phyloP scores from a whole-genome alignment of 2,113 vertebrate genomes.

The Maccullochella peelii region DNA sequence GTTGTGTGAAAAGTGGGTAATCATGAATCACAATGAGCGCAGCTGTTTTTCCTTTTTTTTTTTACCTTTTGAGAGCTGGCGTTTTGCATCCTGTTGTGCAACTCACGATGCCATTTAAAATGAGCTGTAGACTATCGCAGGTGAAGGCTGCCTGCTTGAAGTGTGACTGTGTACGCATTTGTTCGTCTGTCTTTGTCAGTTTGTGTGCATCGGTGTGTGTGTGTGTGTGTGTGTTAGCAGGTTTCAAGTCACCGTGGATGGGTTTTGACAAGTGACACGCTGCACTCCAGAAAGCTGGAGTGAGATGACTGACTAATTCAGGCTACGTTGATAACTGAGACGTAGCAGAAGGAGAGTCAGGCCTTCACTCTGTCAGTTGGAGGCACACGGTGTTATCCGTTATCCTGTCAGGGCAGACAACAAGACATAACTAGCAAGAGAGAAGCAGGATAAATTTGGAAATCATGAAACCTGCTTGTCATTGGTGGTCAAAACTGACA shows the following conservation, averaged over 20 bases:
- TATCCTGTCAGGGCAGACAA: constrained; percentile 64
- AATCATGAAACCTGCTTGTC: constrained; percentile 61
- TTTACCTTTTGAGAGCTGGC: constrained; percentile 52
- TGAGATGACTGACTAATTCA: constrained; percentile 73
- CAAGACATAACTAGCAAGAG: constrained; percentile 62
- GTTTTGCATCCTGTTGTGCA: constrained; percentile 67
- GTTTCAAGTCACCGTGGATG: constrained; percentile 64
- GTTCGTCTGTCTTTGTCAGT: constrained; percentile 57
- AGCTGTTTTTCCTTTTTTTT: constrained; percentile 35
- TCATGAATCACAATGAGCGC: constrained; percentile 45
- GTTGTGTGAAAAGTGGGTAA: constrained; percentile 21
- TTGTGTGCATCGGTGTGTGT: constrained; percentile 14
- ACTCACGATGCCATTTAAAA: constrained; percentile 71
- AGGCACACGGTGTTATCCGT: constrained; percentile 49
- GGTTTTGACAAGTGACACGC: constrained; percentile 75
- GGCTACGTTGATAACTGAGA: constrained; percentile 68
- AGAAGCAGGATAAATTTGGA: constrained; percentile 47
- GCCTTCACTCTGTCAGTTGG: constrained; percentile 66
- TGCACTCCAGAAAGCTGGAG: constrained; percentile 62
- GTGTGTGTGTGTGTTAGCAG: constrained; percentile 10
- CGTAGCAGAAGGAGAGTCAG: constrained; percentile 56
- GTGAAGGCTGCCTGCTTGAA: constrained; percentile 69
- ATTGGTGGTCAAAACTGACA: constrained; percentile 55
- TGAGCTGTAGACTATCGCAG: constrained; percentile 65
- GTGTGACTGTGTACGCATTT: constrained; percentile 58